Percentiles rank a stretch among this genome's conserved stretches.
Evolutionary conservation across 2,113 vertebrate species (phyloP).

Genomic region (Ailurus styani): DNA sequence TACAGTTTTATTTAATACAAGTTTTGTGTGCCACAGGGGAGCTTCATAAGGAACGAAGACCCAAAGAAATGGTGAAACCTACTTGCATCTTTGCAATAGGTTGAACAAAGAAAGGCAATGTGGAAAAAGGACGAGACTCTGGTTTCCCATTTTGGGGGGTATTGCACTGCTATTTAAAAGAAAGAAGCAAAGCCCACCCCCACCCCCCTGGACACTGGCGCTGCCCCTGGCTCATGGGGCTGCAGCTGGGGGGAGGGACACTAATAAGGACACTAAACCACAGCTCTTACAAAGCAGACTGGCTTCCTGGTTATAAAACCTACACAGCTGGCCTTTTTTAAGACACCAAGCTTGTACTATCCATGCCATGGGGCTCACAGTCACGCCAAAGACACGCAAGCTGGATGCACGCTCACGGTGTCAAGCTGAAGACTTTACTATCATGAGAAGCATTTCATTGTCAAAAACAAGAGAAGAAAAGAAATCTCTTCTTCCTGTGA

Average conservation of each 20-base stretch:
- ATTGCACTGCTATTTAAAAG: fast-evolving
- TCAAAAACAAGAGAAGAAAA: not conserved
- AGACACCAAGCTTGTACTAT: not conserved
- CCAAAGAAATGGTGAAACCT: not conserved
- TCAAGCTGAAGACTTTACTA: not conserved
- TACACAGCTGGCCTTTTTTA: not conserved
- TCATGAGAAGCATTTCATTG: not conserved
- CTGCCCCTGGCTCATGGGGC: fast-evolving
- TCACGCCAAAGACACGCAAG: not conserved
- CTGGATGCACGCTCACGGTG: fast-evolving
- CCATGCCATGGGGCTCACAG: not conserved
- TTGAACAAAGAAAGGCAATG: not conserved
- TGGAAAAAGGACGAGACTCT: not conserved
- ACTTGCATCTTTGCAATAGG: not conserved
- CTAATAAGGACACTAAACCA: no score
- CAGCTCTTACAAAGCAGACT: not conserved
- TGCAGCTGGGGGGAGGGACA: fast-evolving
- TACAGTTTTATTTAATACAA: not conserved
- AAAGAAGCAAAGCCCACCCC: not conserved
- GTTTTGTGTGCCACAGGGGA: not conserved
- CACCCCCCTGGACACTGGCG: not conserved
- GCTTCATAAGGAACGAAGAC: not conserved
- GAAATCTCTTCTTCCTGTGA: not conserved
- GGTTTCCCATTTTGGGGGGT: not conserved
- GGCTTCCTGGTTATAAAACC: not conserved